Base-by-base conservation (phyloP, 1,140 invertebrate species). In the Saccostrea echinata region DNA sequence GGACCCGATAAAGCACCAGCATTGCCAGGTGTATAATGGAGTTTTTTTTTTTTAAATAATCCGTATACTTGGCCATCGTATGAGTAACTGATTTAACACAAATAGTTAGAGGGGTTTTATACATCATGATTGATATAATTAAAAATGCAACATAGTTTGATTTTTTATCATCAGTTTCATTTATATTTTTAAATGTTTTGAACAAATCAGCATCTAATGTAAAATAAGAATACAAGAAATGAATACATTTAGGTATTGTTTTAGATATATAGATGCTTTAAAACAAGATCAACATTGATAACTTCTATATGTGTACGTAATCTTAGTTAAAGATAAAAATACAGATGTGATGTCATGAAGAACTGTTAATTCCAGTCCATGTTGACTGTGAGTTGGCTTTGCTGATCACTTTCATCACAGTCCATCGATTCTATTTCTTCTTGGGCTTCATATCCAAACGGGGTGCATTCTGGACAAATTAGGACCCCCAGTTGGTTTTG, bases 381-480 rank as follows among this genome's bases (percentile, higher is more conserved):
- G 8, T 33, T 27, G 43, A 81, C 24, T 33, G 43, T 35, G 16
- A 9, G 24, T 21, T 13, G 12, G 76, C 24, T 24, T 81, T 81
- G 76, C 3, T 13, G 16, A 24, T 84, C 82, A 55, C 82, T 51
- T 13, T 18, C 82, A 84, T 84, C 53, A 53, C 43, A 53, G 12
- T 84, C 82, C 16, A 84, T 84, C 11, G 82, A 53, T 30, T 13
- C 16, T 27, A 52, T 52, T 52, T 52, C 12, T 52, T 84, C 24
- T 27, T 84, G 13, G n/a, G 24, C 16, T 27, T 84, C 82, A 55
- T 33, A 55, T 81, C 35, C 57, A 85, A 88, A 16, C 6, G 81
- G 87, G 13, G 33, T 24, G 51, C 84, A 88, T 81, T 88, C 87
- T 13, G 61, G n/a, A 88, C 83, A 84, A 9, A 21, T 51, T 1